Evolutionary conservation across 2,113 vertebrate species (phyloP), one percentile per base, ranked within the genome.

Genomic region (Morone saxatilis): DNA sequence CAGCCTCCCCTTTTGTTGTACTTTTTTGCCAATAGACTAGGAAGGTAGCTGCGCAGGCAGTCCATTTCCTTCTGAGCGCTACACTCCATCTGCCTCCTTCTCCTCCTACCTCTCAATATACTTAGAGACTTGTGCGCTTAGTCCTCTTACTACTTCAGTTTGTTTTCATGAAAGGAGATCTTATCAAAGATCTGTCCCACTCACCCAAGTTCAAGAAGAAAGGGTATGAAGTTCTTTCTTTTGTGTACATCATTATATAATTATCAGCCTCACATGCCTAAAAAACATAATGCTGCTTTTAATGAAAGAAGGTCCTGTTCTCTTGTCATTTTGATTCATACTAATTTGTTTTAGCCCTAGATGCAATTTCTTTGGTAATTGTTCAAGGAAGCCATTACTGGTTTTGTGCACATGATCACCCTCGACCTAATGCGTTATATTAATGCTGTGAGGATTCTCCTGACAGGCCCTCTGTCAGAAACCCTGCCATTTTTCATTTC

Each of bases 1-100:
- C 89, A 85, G 82, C 88, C 89, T 81, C 74, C 85, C 75, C 83
- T 89, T 91, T 94, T 92, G 89, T 93, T 89, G 54, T 76, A 62
- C 77, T 86, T 80, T 91, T 83, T 81, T 45, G 54, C 78, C 80
- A 63, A 69, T 88, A 81, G 87, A 87, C 86, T 78, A 7, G 43
- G 60, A 83, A 89, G 81, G 80, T 88, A 79, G 74, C 79, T 8
- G 70, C 17, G 43, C 60, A n/a, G 68, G 47, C 76, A 86, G 77
- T 82, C 68, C 40, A 54, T 85, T 68, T 71, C 73, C 10, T 54
- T 70, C 59, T 2, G 57, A 65, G 51, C 36, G 11, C 53, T 54
- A 0, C 60, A 0, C 68, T 80, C 36, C 65, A 65, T 84, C 71
- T 31, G 71, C 69, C 25, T 70, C 19, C 45, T 41, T 56, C 51